These are phyloP conservation scores for cattle (Bos taurus) DNA, from an alignment of 2,113 vertebrate species.

Conservation along the genomic window DNA sequence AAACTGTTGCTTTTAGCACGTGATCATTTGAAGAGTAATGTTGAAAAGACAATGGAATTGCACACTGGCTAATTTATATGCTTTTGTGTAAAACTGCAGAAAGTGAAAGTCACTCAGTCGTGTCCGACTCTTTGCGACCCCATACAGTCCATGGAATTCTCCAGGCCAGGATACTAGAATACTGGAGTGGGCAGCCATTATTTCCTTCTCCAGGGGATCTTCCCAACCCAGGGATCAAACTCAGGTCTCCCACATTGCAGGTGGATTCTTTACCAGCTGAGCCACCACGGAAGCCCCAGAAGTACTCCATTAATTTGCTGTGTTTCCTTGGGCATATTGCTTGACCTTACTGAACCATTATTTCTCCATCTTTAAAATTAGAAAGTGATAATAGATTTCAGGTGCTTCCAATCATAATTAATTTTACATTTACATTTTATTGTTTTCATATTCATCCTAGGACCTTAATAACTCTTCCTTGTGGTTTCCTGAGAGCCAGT, in stretches of 20 bases:
- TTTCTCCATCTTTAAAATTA: neutral
- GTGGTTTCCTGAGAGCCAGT: neutral
- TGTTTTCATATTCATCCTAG: neutral
- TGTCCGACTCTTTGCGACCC: neutral
- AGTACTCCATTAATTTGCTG: neutral
- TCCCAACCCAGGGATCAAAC: neutral
- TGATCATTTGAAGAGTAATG: neutral
- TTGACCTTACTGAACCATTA: neutral
- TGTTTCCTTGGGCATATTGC: neutral
- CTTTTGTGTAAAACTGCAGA: neutral
- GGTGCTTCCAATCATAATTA: neutral
- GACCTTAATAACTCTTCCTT: neutral
- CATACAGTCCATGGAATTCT: neutral
- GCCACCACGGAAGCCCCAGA: neutral
- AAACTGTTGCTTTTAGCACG: neutral
- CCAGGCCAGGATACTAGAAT: neutral
- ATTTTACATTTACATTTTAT: neutral
- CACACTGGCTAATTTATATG: neutral
- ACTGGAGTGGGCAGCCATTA: neutral
- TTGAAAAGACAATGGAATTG: neutral
- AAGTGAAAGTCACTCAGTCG: neutral
- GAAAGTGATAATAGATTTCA: neutral
- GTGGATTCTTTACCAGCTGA: neutral
- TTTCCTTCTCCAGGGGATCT: neutral
- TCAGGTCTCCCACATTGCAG: neutral